A percentile compares a stretch with the other conserved stretches of the same genome.
Conservation (phyloP, 1,140 invertebrate species). For the Caenorhabditis tropicalis region DNA sequence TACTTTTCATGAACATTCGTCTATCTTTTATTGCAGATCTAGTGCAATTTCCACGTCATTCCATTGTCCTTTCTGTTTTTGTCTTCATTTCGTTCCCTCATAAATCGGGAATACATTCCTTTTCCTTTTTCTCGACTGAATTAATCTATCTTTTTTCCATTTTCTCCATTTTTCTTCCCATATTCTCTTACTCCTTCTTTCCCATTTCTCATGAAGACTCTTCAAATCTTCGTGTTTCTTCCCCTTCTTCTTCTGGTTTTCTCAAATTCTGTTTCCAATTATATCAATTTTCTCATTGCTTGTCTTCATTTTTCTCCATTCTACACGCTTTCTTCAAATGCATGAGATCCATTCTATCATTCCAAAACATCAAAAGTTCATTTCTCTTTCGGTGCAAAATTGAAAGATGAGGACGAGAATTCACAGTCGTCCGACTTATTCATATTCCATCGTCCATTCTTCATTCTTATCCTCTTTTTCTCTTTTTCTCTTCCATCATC, state of each 20-base stretch:
- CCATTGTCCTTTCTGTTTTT: not conserved
- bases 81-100: not conserved
- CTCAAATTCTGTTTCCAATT: constrained; percentile 6
- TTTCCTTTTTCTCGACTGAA: not conserved
- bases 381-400: too few relatives aligned
- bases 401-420: not conserved
- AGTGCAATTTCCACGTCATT: too few relatives aligned
- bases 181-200: not conserved
- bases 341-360: not conserved
- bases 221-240: not conserved
- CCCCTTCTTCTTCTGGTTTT: not conserved
- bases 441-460: not conserved
- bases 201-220: not conserved
- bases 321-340: not conserved
- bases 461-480: not conserved
- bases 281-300: constrained; percentile 34
- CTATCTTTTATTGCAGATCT: too few relatives aligned
- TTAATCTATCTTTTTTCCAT: not conserved
- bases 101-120: not conserved
- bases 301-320: not conserved
- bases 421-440: not conserved
- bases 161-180: not conserved
- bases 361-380: not conserved
- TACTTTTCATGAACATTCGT: too few relatives aligned
- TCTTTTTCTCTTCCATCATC: not conserved